Evolutionary conservation across 1,140 invertebrate genomes (phyloP), one percentile per base, ranked within the genome.

Genomic region (Daktulosphaira vitifoliae): DNA sequence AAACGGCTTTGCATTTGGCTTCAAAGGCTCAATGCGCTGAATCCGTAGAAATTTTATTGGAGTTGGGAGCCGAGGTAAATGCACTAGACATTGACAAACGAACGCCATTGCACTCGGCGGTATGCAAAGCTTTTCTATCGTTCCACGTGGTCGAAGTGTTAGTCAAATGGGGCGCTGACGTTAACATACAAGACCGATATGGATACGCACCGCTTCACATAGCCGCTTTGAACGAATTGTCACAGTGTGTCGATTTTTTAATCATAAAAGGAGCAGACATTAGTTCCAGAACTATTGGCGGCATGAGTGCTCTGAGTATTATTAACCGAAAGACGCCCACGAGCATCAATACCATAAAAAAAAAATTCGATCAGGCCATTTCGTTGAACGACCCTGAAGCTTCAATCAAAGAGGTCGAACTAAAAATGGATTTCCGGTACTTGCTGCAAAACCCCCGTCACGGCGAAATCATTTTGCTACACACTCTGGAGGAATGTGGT

Each of bases 141-240:
- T 87, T 86, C 68, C 85, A 87, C 68, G 85, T 88, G 8, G 82
- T 87, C 33, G 86, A 88, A 71, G 81, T 70, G 18, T 74, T 90
- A 3, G 82, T 90, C 18, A 82, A 80, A 67, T 86, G 85, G 79
- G 86, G 86, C 7, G 86, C 88, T 3, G 84, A 91, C 70, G 85
- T 92, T 0, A 92, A 93, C 72, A 81, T 84, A 44, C 84, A 87
- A 69, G 91, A 95, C 70, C 85, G 88, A 67, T 92, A 90, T 70
- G 91, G 91, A 0, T 92, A 92, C 72, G 90, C 90, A 0, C 88
- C 91, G 0, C 76, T 95, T 15, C 92, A 94, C 72, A 81, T 94
- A 44, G 90, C 90, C 5, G 89, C 90, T 6, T 73, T 90, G 0
- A 89, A 90, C 72, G 88, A 89, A 29, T 75, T 90, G n/a, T 87